Evolutionary conservation across 2,888 invertebrate species (phyloP).

Genomic region (Chaitophorus viminalis): DNA sequence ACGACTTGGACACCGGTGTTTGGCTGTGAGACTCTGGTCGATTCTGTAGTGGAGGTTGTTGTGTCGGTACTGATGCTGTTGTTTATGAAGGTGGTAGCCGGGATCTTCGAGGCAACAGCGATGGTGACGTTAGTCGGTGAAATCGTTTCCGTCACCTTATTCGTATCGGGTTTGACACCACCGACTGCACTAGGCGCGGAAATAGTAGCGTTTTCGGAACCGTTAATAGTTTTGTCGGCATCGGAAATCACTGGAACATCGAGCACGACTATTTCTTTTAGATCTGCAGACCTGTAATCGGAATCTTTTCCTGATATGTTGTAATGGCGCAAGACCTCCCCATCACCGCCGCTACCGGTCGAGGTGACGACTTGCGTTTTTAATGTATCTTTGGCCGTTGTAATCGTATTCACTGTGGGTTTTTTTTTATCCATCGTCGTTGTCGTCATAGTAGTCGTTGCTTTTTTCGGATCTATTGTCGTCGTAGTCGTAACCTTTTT

Average conservation of each 20-base stretch:
- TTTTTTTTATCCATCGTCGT: neutral
- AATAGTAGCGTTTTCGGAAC: neutral
- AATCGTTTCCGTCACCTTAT: neutral
- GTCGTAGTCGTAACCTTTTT: neutral
- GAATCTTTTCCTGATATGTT: conserved; percentile 6
- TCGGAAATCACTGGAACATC: neutral
- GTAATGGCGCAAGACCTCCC: conserved; percentile 6
- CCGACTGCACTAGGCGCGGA: neutral
- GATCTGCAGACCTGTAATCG: neutral
- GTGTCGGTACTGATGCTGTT: neutral
- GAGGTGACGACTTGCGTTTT: neutral
- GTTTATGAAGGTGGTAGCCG: neutral
- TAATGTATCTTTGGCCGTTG: neutral
- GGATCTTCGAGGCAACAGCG: neutral
- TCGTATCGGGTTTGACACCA: neutral
- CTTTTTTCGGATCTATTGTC: too few relatives aligned
- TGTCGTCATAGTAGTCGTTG: neutral
- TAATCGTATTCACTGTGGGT: too few relatives aligned
- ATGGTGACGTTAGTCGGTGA: neutral
- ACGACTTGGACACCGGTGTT: neutral
- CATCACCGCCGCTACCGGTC: neutral
- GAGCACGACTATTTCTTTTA: neutral
- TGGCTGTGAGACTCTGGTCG: neutral
- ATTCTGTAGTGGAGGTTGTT: neutral
- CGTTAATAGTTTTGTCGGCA: neutral